Evolutionary conservation across 2,113 vertebrate species (phyloP).

Genomic region (Meriones unguiculatus): DNA sequence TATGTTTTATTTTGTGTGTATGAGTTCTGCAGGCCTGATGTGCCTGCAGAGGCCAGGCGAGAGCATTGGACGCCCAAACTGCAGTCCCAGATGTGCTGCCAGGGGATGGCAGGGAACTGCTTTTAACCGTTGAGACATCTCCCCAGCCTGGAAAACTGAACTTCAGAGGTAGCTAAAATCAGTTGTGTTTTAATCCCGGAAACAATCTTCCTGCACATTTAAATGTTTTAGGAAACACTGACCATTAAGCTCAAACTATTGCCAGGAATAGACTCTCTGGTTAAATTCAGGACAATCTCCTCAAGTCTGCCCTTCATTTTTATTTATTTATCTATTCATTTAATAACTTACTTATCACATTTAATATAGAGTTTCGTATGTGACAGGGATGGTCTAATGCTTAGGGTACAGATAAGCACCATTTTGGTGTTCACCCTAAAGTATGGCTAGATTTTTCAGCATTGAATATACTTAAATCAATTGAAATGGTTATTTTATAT

Average conservation of each 20-base stretch:
- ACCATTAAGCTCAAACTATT: neutral
- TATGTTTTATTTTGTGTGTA: neutral
- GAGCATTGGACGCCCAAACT: neutral
- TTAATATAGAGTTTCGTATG: neutral
- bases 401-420: neutral
- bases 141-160: neutral
- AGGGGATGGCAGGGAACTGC: neutral
- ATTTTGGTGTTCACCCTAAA: neutral
- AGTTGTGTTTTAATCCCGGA: neutral
- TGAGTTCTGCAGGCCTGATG: neutral
- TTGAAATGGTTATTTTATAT: neutral
- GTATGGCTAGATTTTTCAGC: neutral
- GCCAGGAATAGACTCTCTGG: neutral
- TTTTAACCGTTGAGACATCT: neutral
- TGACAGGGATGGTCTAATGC: neutral
- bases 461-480: neutral
- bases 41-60: neutral
- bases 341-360: neutral
- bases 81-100: neutral
- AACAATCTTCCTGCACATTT: neutral
- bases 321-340: too few species aligned
- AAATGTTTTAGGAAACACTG: neutral
- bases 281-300: neutral
- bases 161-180: neutral
- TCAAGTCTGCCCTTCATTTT: neutral